phyloP scores from a whole-genome alignment of 2,888 invertebrate genomes.

The Erynnis tages region DNA sequence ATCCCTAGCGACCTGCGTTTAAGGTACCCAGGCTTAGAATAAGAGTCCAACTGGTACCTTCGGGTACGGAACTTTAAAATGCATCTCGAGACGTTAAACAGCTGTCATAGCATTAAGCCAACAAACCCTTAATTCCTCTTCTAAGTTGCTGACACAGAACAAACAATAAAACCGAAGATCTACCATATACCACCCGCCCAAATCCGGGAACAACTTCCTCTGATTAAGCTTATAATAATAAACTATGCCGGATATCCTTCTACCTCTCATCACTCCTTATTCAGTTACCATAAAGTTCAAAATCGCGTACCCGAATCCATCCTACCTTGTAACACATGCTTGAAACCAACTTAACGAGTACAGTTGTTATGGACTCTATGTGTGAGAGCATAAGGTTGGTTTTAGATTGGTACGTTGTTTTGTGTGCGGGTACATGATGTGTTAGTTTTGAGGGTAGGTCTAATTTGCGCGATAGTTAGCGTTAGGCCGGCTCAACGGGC shows the following conservation, averaged over 20 bases:
- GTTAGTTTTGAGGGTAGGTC: constrained; percentile 50
- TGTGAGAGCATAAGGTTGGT: constrained; percentile 22
- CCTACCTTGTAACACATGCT: background rate
- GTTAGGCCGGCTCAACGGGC: constrained; percentile 44
- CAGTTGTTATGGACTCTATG: background rate
- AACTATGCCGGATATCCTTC: constrained; percentile 45
- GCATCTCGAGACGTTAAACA: too few species aligned
- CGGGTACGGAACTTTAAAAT: too few species aligned
- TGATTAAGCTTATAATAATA: constrained; percentile 55
- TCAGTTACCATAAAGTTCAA: constrained; percentile 25
- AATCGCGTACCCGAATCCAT: constrained; percentile 8
- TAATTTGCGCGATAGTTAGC: constrained; percentile 54
- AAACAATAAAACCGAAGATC: constrained; percentile 15
- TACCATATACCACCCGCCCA: constrained; percentile 14
- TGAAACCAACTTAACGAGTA: background rate
- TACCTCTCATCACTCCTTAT: constrained; percentile 25
- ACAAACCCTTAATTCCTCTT: background rate
- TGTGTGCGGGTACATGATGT: constrained; percentile 36
- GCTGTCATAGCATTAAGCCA: background rate
- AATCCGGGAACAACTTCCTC: constrained; percentile 40
- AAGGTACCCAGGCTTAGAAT: too few species aligned
- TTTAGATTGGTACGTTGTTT: constrained; percentile 8
- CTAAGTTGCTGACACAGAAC: background rate
- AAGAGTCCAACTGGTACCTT: too few species aligned
- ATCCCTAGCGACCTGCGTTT: too few species aligned